These are phyloP conservation scores for Malthinus seriepunctatus DNA, from an alignment of 2,888 invertebrate species.

Conservation along the genomic window DNA sequence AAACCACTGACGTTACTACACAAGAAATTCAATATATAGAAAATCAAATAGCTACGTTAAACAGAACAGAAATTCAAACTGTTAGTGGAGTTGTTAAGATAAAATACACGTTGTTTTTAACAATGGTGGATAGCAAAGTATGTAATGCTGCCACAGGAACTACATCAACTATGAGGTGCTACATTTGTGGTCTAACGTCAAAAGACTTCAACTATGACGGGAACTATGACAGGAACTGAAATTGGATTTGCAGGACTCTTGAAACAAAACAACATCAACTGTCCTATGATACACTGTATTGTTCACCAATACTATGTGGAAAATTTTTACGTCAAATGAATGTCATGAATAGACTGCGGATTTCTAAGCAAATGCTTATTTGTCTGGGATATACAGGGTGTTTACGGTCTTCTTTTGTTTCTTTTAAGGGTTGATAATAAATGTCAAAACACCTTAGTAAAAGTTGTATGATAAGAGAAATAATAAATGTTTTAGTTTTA, in stretches of 20 bases:
- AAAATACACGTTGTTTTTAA: constrained; percentile 34
- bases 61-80: constrained; percentile 5
- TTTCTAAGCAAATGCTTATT: no score
- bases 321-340: no score
- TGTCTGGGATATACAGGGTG: no score
- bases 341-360: no score
- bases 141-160: constrained; percentile 44
- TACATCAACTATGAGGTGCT: constrained; percentile 42
- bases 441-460: no score
- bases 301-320: no score
- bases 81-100: constrained; percentile 14
- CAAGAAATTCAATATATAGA: constrained; percentile 26
- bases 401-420: no score
- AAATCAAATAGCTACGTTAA: constrained; percentile 14
- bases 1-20: constrained; percentile 30
- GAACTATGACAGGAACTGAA: constrained; percentile 21
- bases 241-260: constrained; percentile 17
- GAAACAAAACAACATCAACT: constrained; percentile 22
- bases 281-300: constrained; percentile 20
- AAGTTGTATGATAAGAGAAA: no score
- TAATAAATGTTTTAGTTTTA: no score
- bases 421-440: no score
- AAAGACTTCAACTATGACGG: constrained; percentile 47
- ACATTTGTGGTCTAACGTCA: constrained; percentile 43
- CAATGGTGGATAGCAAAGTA: constrained; percentile 45